Base-by-base conservation (phyloP, 1,140 invertebrate species). In the Drosophila murphyi region DNA sequence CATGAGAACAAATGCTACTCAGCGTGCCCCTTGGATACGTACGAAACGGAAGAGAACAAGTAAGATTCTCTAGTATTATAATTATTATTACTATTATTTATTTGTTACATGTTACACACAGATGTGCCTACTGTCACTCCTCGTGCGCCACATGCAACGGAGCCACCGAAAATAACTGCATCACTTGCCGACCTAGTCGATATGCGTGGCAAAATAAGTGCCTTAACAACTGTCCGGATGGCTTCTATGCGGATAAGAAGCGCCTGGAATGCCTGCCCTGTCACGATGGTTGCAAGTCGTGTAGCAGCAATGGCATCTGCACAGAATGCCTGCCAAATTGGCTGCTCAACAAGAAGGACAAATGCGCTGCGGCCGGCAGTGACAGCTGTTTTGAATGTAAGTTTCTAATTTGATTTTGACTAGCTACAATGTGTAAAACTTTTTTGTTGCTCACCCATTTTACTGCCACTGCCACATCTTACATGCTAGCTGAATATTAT, bases 61-160 rank as follows among this genome's bases (percentile, higher is more conserved):
- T 95, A 79, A 93, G 93, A 87, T n/a, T 2, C 12, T 8, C 3
- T 5, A 41, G 10, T 4, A 5, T 51, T 37, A 10, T 1, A n/a
- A 45, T 34, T 28, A 8, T n/a, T 3, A 29, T 29, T 8, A 20
- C 20, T 20, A 20, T 20, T 41, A 29, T 62, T 0, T 8, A 12
- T 34, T 12, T 60, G 4, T 47, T 37, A 0, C 28, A 39, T 31
- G 2, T 7, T 39, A 60, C n/a, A 47, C 52, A 2, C 78, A 95
- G 94, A 79, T 98, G 97, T 92, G 94, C 95, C 8, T 93, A 94
- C 5, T 98, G 97, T 92, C 95, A 97, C 92, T 86, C 94, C 7
- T 95, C 95, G 5, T 98, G 97, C 92, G 96, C 95, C 76, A 97
- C 97, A 2, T 98, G 97, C 89, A 96, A 94, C 73, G 97, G 96